phyloP scores from a whole-genome alignment of 2,888 invertebrate species.

The Latrodectus hesperus region DNA sequence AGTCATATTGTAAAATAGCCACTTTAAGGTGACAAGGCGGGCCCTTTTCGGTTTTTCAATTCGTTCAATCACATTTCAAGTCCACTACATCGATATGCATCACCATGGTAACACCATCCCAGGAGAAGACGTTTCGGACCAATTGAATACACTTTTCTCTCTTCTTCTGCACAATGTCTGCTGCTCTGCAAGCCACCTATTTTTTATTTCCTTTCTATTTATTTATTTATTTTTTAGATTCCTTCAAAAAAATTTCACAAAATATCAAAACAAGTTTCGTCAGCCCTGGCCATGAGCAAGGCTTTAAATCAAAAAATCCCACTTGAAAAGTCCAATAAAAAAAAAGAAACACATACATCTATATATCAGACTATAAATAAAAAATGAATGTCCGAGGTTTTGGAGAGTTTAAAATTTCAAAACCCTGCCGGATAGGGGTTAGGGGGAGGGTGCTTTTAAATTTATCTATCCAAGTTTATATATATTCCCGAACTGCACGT shows the following conservation, averaged over 20 bases:
- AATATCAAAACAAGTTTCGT: slow-evolving; percentile 15
- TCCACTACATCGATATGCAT: slow-evolving; percentile 57
- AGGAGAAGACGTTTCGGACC: slow-evolving; percentile 53
- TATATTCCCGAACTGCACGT: slow-evolving; percentile 38
- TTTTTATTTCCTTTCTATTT: slow-evolving; percentile 3
- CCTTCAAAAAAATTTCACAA: slow-evolving; percentile 51
- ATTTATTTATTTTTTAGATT: background rate
- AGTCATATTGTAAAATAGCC: slow-evolving; percentile 67
- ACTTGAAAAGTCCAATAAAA: slow-evolving; percentile 28
- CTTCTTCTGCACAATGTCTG: slow-evolving; percentile 27
- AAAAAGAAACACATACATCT: slow-evolving; percentile 32
- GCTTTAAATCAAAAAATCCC: slow-evolving; percentile 67
- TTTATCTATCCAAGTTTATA: slow-evolving; percentile 49
- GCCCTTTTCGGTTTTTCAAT: slow-evolving; percentile 23
- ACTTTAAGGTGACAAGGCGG: slow-evolving; percentile 45
- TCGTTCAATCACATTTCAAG: slow-evolving; percentile 63
- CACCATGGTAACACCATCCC: slow-evolving; percentile 37
- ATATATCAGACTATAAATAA: slow-evolving; percentile 52
- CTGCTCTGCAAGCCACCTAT: slow-evolving; percentile 18
- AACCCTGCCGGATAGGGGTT: slow-evolving; percentile 40
- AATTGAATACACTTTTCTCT: slow-evolving; percentile 53
- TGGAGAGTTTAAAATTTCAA: slow-evolving; percentile 67
- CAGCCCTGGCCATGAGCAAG: slow-evolving; percentile 28
- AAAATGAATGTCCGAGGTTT: slow-evolving; percentile 65
- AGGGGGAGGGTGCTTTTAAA: slow-evolving; percentile 36